Base-by-base conservation (phyloP, 2,888 invertebrate genomes). In the Cecidostiba fungosa region DNA sequence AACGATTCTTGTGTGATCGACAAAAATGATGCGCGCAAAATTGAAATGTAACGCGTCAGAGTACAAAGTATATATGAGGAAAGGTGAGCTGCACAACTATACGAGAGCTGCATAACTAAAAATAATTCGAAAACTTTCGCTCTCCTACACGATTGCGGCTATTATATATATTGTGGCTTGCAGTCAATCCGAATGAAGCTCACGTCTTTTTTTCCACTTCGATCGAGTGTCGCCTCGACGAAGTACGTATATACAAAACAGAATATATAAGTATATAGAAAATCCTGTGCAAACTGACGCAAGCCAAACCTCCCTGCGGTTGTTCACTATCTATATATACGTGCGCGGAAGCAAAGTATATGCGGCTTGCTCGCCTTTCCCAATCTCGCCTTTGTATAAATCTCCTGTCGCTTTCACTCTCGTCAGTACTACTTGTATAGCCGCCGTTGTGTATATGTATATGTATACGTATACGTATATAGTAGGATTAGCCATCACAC, bases 391-490 rank as follows among this genome's bases (percentile, higher is more conserved):
- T 83, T 79, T 72, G 79, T 83, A 83, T 72, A 79, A 86, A 86
- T 83, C 79, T 72, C 26, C 66, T 77, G 84, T 84, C 54, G 86
- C 86, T 86, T 86, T 86, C 86, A 86, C 86, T 82, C 84, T 86
- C 84, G 86, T 59, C 12, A 14, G 3, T 47, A 6, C 19, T 54
- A 1, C n/a, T 19, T 50, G 6, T n/a, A n/a, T 47, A 14, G 12
- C 14, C 3, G 47, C 10, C 2, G 43, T 12, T 4, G 47, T 16
- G 47, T 47, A 14, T 47, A 47, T 16, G 12, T 8, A 16, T 47
- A n/a, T n/a, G n/a, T n/a, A n/a, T n/a, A n/a, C n/a, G n/a, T n/a
- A n/a, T n/a, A n/a, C n/a, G 47, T 47, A 16, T 47, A 16, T 5
- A 0, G 1, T 14, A 47, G 47, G 0, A 16, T 50, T 50, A 50